Conservation (phyloP, 2,888 invertebrate genomes). For the Allolobophora icterica region DNA sequence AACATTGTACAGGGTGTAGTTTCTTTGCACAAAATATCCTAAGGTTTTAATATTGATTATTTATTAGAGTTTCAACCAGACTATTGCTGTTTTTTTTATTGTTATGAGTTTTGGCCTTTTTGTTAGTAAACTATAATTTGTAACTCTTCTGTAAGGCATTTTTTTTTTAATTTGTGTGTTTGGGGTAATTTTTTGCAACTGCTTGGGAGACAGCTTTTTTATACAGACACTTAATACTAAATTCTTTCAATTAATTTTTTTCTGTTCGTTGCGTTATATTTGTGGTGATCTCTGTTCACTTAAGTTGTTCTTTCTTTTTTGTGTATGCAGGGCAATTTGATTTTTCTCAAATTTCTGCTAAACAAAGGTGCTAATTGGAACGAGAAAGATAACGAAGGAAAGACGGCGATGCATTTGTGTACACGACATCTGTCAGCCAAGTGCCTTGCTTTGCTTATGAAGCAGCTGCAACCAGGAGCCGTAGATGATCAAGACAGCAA, state of each 20-base stretch:
- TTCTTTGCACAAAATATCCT: neutral
- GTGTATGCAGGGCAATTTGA: conserved; percentile 58
- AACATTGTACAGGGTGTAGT: neutral
- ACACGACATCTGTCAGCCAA: conserved; percentile 63
- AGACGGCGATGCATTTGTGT: conserved; percentile 63
- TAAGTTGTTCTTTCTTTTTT: neutral
- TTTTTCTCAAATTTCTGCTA: conserved; percentile 60
- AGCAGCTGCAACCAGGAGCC: conserved; percentile 62
- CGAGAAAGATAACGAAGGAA: conserved; percentile 63
- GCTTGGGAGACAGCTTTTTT: neutral
- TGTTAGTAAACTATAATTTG: neutral
- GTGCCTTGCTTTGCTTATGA: conserved; percentile 62
- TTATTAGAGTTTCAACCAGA: neutral
- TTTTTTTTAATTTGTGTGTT: neutral
- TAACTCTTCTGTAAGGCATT: neutral
- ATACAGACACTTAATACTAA: neutral
- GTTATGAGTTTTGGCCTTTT: neutral
- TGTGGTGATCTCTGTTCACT: neutral
- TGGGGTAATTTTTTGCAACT: neutral
- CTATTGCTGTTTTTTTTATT: neutral
- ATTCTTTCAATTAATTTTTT: neutral
- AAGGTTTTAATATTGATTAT: neutral
- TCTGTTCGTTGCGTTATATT: neutral
- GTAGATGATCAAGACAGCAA: conserved; percentile 65
- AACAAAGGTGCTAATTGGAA: conserved; percentile 58